phyloP scores from a whole-genome alignment of 2,888 invertebrate species.

The Stenoptilia bipunctidactyla region DNA sequence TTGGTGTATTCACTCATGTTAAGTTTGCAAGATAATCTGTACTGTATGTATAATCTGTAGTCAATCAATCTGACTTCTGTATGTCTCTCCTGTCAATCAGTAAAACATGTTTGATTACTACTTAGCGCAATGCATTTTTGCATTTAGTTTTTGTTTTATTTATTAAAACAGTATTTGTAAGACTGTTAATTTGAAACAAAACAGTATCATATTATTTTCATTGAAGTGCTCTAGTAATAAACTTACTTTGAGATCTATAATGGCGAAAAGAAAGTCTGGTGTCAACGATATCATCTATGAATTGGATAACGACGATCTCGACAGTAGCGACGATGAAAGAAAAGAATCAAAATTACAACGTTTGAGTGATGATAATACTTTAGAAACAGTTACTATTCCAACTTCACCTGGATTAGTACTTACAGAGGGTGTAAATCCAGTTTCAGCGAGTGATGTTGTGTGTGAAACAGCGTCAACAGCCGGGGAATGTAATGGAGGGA shows the following conservation, averaged over 20 bases:
- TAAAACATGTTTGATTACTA: too few species aligned
- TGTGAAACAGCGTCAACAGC: constrained; percentile 25
- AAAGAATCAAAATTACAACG: constrained; percentile 44
- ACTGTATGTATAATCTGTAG: too few species aligned
- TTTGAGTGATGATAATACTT: constrained; percentile 14
- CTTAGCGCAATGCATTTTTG: too few species aligned
- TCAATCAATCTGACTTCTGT: too few species aligned
- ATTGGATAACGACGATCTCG: constrained; percentile 58
- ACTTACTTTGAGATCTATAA: constrained; percentile 29
- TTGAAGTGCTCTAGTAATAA: constrained; percentile 30
- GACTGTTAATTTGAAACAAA: too few species aligned
- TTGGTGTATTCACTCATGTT: too few species aligned
- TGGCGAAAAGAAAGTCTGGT: constrained; percentile 56
- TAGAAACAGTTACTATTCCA: neutral
- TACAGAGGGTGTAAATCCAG: neutral
- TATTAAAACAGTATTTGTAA: too few species aligned
- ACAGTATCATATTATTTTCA: too few species aligned
- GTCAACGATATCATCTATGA: constrained; percentile 64
- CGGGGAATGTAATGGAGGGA: constrained; percentile 51
- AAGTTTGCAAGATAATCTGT: too few species aligned
- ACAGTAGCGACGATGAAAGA: constrained; percentile 56
- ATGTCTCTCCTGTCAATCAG: too few species aligned
- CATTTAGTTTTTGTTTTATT: too few species aligned
- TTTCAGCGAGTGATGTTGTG: constrained; percentile 14
- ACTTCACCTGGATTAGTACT: neutral